These are phyloP conservation scores for Tinamus guttatus DNA, from an alignment of 2,113 vertebrate genomes.

Conservation along the genomic window DNA sequence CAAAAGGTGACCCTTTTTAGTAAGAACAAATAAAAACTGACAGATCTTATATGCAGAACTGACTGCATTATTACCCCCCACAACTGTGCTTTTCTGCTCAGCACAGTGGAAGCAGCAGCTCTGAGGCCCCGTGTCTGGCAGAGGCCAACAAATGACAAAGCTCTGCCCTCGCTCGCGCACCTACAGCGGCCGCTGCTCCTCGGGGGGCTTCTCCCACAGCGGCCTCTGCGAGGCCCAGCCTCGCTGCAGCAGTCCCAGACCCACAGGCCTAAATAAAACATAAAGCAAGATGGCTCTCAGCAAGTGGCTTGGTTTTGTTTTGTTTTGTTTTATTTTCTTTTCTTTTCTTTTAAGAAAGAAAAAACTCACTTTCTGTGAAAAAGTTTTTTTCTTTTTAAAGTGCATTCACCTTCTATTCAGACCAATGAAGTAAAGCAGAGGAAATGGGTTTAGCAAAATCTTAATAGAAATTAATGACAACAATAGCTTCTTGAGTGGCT, in stretches of 20 bases:
- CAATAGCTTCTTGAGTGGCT: neutral
- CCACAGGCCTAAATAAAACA: neutral
- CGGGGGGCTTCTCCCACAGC: neutral
- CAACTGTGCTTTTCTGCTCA: fast-evolving
- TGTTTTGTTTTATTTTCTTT: no score
- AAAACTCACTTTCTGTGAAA: neutral
- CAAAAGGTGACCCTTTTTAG: neutral
- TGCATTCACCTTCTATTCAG: neutral
- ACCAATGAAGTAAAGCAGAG: neutral
- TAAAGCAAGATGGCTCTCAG: neutral
- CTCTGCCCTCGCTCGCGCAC: neutral
- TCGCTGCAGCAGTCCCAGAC: neutral
- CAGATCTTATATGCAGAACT: neutral
- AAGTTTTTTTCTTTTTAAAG: neutral
- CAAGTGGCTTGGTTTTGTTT: neutral
- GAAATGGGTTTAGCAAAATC: neutral
- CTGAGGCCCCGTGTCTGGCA: neutral
- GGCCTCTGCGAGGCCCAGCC: neutral
- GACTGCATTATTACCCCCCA: neutral
- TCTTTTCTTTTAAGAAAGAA: no score
- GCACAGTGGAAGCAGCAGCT: neutral
- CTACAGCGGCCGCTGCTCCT: neutral
- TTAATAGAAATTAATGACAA: neutral
- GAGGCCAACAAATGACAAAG: neutral
- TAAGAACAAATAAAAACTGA: neutral